A percentile compares a stretch with the other conserved stretches of the same genome.
Conservation (phyloP, 2,113 vertebrate genomes). For the Helogale parvula region DNA sequence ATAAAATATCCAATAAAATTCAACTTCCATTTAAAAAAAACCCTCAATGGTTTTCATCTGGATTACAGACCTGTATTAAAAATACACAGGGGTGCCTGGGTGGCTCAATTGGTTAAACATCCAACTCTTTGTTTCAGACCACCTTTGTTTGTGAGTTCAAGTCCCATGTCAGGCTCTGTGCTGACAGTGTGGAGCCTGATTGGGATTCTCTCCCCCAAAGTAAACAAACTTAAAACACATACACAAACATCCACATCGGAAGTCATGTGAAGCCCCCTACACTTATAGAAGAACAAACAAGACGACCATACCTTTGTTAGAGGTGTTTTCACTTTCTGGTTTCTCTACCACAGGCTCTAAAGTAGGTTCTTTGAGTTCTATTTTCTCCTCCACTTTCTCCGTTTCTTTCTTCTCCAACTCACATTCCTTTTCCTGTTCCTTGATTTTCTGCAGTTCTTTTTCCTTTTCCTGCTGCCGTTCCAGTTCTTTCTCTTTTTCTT, state of each 20-base stretch:
- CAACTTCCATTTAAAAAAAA: background rate
- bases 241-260: background rate
- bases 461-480: slow-evolving; percentile 79
- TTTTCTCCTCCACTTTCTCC: slow-evolving; percentile 76
- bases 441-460: slow-evolving; percentile 73
- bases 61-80: background rate
- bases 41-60: background rate
- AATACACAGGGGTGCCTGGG: background rate
- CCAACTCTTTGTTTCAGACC: too few relatives aligned
- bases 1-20: background rate
- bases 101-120: too few relatives aligned
- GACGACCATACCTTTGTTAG: slow-evolving; percentile 82
- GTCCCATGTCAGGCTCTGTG: too few relatives aligned
- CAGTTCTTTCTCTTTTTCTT: slow-evolving; percentile 73
- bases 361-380: slow-evolving; percentile 79
- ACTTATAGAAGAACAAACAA: background rate
- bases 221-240: background rate
- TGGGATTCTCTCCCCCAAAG: too few relatives aligned
- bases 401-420: slow-evolving; percentile 51
- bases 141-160: too few relatives aligned
- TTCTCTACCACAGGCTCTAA: slow-evolving; percentile 73
- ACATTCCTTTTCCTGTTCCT: slow-evolving; percentile 77
- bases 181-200: too few relatives aligned
- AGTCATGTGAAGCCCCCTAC: background rate
- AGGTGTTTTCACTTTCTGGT: slow-evolving; percentile 83